Evolutionary conservation across 2,797 vertebrate species (phyloP).

Genomic region (Oryzias dopingdopingensis): DNA sequence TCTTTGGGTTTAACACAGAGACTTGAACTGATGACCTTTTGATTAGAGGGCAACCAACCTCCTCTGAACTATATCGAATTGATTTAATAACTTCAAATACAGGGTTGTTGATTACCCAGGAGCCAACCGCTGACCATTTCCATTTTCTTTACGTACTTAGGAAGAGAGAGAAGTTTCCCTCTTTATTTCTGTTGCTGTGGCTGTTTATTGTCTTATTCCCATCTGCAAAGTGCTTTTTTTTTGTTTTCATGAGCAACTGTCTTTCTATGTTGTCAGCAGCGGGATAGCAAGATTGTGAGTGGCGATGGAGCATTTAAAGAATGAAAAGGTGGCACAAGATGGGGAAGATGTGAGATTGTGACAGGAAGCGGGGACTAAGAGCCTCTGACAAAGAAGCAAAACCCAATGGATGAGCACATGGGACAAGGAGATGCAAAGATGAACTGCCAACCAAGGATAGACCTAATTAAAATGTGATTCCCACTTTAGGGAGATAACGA

Average conservation of each 20-base stretch:
- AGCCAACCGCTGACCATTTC: constrained; percentile 41
- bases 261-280: constrained; percentile 65
- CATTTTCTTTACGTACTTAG: constrained; percentile 32
- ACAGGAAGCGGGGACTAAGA: constrained; percentile 56
- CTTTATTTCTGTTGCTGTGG: constrained; percentile 40
- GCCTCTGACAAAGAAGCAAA: constrained; percentile 60
- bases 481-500: constrained; percentile 73
- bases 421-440: constrained; percentile 53
- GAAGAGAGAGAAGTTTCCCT: constrained; percentile 35
- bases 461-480: constrained; percentile 81
- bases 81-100: constrained; percentile 37
- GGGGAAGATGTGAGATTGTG: constrained; percentile 62
- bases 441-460: constrained; percentile 68
- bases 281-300: constrained; percentile 61
- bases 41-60: neutral
- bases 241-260: constrained; percentile 34
- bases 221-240: constrained; percentile 52
- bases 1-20: neutral
- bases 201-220: constrained; percentile 57
- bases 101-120: constrained; percentile 44
- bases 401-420: constrained; percentile 60
- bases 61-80: constrained; percentile 4
- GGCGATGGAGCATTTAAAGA: constrained; percentile 63
- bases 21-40: neutral
- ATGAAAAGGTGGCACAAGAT: constrained; percentile 69